Evolutionary conservation across 1,140 invertebrate genomes (phyloP).

Genomic region (Eriosoma lanigerum): DNA sequence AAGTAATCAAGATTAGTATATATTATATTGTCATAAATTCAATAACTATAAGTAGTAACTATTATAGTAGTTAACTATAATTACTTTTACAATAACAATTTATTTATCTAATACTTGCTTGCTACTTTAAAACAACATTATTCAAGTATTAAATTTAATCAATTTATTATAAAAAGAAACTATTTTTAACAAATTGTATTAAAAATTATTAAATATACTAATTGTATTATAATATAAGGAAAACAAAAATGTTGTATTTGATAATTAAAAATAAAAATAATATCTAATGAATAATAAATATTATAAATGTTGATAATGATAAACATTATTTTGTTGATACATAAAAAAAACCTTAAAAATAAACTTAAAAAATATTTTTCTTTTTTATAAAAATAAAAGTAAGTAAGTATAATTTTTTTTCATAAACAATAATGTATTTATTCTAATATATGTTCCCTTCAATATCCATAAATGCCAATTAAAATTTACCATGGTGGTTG

Average conservation of each 20-base stretch:
- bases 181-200: neutral
- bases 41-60: no score
- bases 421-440: slow-evolving; percentile 23
- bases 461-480: neutral
- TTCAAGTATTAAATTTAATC: slow-evolving; percentile 4
- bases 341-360: neutral
- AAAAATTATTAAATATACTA: slow-evolving; percentile 18
- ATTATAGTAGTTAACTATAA: no score
- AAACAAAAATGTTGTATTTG: slow-evolving; percentile 1
- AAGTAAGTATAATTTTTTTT: neutral
- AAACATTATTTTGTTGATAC: slow-evolving; percentile 7
- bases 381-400: slow-evolving; percentile 26
- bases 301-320: neutral
- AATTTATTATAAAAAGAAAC: neutral
- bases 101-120: neutral
- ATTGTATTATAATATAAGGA: neutral
- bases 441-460: neutral
- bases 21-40: no score
- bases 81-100: no score
- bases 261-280: slow-evolving; percentile 10
- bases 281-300: neutral
- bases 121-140: neutral
- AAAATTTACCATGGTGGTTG: slow-evolving; percentile 31
- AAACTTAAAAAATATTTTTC: slow-evolving; percentile 8
- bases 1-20: no score